Percentiles rank a stretch among this genome's conserved stretches.
Conservation (phyloP, 2,113 vertebrate species). For the Hydrolagus affinis region DNA sequence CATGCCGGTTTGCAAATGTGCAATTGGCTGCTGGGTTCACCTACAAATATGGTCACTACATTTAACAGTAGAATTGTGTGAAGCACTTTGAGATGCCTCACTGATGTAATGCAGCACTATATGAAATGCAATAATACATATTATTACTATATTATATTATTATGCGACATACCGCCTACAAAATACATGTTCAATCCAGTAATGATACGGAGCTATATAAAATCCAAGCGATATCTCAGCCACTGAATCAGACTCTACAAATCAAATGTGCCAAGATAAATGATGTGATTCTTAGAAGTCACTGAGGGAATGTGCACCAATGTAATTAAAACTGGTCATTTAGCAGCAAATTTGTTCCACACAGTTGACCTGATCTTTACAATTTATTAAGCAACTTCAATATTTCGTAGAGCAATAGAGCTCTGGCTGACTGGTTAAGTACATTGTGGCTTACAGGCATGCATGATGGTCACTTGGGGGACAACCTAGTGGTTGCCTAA, state of each 20-base stretch:
- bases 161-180: too few relatives aligned
- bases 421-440: constrained; percentile 2
- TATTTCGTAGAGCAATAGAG: background rate
- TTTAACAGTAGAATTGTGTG: too few relatives aligned
- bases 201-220: background rate
- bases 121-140: too few relatives aligned
- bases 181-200: too few relatives aligned
- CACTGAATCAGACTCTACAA: background rate
- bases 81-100: too few relatives aligned
- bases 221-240: background rate
- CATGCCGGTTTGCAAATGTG: too few relatives aligned
- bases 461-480: too few relatives aligned
- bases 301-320: background rate
- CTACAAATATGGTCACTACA: too few relatives aligned
- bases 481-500: too few relatives aligned
- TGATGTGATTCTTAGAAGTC: background rate
- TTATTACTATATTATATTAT: too few relatives aligned
- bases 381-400: background rate
- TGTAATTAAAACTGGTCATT: background rate
- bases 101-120: too few relatives aligned
- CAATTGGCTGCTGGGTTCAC: too few relatives aligned
- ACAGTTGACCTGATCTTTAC: background rate
- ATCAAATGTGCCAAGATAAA: background rate
- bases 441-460: background rate
- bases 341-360: background rate